Conservation (phyloP, 2,797 vertebrate genomes). For the Oreochromis mossambicus region DNA sequence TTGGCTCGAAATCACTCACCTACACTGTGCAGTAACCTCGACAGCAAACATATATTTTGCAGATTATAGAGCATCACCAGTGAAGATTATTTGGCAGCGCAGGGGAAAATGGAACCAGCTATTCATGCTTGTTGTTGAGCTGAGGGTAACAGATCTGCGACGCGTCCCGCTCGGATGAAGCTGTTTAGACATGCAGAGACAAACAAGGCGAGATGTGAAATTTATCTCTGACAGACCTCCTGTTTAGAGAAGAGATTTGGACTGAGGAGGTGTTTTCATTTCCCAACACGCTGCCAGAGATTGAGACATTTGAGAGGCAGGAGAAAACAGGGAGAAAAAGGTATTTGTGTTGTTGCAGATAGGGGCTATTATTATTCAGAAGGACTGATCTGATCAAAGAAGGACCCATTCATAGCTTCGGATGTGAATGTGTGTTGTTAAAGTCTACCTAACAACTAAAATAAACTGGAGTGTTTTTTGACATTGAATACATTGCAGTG, state of each 20-base stretch:
- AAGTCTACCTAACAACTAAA: background rate
- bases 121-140: constrained; percentile 20
- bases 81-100: constrained; percentile 9
- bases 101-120: constrained; percentile 25
- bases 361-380: background rate
- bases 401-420: background rate
- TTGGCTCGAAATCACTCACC: background rate
- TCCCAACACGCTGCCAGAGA: constrained; percentile 29
- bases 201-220: constrained; percentile 58
- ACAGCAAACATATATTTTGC: constrained; percentile 45
- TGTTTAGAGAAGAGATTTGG: constrained; percentile 58
- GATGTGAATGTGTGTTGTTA: background rate
- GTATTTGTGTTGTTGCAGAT: constrained; percentile 7
- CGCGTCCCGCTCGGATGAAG: constrained; percentile 14
- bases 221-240: constrained; percentile 35
- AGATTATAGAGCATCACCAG: constrained; percentile 43
- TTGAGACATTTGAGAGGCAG: constrained; percentile 9
- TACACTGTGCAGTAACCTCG: constrained; percentile 1
- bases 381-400: background rate
- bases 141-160: constrained; percentile 22
- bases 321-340: background rate
- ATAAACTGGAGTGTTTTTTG: background rate
- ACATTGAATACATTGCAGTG: background rate
- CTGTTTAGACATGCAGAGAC: constrained; percentile 58
- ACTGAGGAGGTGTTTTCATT: constrained; percentile 52